Base-by-base conservation (phyloP, 2,888 invertebrate species). In the Elegia similella region DNA sequence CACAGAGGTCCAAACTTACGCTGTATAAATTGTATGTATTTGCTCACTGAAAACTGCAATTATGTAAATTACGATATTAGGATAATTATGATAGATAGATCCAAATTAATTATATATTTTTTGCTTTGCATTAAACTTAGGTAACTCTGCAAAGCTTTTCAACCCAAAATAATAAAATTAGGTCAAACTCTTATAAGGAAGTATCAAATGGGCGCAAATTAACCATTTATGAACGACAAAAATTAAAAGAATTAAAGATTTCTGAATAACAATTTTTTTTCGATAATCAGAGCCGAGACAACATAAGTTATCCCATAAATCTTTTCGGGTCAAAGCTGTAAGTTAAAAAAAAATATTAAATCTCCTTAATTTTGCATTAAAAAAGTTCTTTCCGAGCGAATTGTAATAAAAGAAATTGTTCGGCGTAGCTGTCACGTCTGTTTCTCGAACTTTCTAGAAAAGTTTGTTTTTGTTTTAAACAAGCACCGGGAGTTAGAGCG, bases 381-480 rank as follows among this genome's bases (percentile, higher is more conserved):
- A 23, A 48, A 48, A 48, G 48, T 48, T 48, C 8, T 15, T 48
- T 48, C n/a, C 8, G 48, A 16, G 10, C 30, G 43, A 52, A 52
- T 52, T 8, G 52, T 34, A 52, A 57, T 52, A 57, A 52, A 52
- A 46, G 52, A 52, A 46, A 57, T 38, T 52, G 46, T 52, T 52
- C 23, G 17, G 29, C 7, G 16, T 17, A 32, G 30, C 32, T 13
- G 52, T 50, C 52, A 46, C 57, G 44, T 52, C 52, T 16, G 48
- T 15, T 48, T 15, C 16, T 32, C 8, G 48, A 48, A 48, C 8
- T 48, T 48, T 30, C 32, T 47, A 30, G 32, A 48, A 30, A 48
- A 48, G 48, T 48, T 13, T 32, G 48, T 48, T 48, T 54, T 59
- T 53, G 56, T 56, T 56, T 56, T 8, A 46, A 52, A 58, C 32